Evolutionary conservation across 1,140 invertebrate genomes (phyloP).

Genomic region (silkworm (Bombyx mori)): ASM3026992v2 NC_085107.1:13918501-13919000

Average conservation of each 20-base stretch:
- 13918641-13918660: slow-evolving; percentile 46
- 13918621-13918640: slow-evolving; percentile 48
- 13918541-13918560: slow-evolving; percentile 24
- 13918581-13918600: slow-evolving; percentile 50
- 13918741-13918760: slow-evolving; percentile 29
- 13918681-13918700: slow-evolving; percentile 9
- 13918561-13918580: slow-evolving; percentile 45
- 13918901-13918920: too few species aligned
- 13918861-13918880: too few species aligned
- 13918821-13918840: too few species aligned
- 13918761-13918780: slow-evolving; percentile 31
- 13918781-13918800: slow-evolving; percentile 22
- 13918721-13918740: slow-evolving; percentile 53
- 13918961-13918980: too few species aligned
- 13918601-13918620: slow-evolving; percentile 37
- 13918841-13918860: too few species aligned
- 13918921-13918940: too few species aligned
- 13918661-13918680: slow-evolving; percentile 35
- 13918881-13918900: too few species aligned
- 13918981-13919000: too few species aligned
- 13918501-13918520: too few species aligned
- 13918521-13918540: too few species aligned
- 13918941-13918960: too few species aligned
- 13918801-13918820: too few species aligned
- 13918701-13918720: slow-evolving; percentile 24